These are phyloP conservation scores for Phaethornis superciliosus DNA, from an alignment of 2,113 vertebrate species.

Conservation along the genomic window DNA sequence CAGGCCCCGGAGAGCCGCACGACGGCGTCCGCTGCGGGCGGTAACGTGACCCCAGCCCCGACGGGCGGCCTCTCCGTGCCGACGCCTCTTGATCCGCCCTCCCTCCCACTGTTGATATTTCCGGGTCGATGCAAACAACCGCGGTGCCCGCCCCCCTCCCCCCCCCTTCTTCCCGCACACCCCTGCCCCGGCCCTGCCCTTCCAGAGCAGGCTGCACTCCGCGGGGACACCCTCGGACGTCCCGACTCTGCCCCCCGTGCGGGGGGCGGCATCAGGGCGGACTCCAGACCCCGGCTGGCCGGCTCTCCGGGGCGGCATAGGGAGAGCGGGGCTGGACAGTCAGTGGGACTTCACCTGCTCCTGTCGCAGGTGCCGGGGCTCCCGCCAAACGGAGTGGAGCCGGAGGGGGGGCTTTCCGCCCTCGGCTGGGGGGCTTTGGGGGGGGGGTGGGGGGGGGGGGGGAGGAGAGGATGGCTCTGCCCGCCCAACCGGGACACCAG, in stretches of 20 bases:
- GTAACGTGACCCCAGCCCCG: conserved; percentile 31
- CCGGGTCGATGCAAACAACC: conserved; percentile 76
- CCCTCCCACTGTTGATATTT: conserved; percentile 60
- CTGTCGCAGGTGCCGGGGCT: neutral
- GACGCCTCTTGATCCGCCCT: conserved; percentile 43
- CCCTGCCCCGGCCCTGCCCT: neutral
- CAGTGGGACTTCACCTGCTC: neutral
- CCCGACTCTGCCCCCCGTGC: no score
- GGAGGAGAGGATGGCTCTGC: neutral
- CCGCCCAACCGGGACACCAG: neutral
- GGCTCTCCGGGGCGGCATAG: neutral
- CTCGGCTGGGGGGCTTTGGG: no score
- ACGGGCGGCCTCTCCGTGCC: conserved; percentile 24
- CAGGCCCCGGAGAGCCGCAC: neutral
- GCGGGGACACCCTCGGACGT: neutral
- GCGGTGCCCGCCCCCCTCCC: neutral
- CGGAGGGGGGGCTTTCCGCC: no score
- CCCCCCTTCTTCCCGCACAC: no score
- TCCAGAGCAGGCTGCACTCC: neutral
- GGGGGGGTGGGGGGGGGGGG: no score
- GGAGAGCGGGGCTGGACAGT: neutral
- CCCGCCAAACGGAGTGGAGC: no score
- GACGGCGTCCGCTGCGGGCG: neutral
- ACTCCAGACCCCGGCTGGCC: neutral
- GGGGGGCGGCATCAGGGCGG: no score